phyloP scores from a whole-genome alignment of 2,888 invertebrate species.

The Drosophila birchii region DNA sequence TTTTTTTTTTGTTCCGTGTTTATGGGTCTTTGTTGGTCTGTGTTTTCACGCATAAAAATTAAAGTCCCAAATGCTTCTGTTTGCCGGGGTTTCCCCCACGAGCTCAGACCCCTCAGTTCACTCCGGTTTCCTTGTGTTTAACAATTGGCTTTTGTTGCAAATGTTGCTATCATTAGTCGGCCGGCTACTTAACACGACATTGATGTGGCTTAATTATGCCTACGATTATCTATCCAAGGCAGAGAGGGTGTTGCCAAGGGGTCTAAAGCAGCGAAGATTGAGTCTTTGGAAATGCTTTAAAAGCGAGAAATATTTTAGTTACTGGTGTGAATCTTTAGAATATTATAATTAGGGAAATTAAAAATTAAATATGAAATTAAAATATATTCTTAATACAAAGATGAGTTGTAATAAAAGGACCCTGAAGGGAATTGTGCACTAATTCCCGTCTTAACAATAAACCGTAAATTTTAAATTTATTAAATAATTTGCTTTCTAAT shows the following conservation, averaged over 20 bases:
- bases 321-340: too few relatives aligned
- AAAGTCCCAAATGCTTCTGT: slow-evolving; percentile 69
- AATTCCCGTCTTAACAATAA: neutral
- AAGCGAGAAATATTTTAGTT: neutral
- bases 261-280: neutral
- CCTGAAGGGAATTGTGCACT: neutral
- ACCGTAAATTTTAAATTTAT: neutral
- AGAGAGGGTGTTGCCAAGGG: slow-evolving; percentile 3
- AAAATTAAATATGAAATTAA: too few relatives aligned
- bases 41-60: slow-evolving; percentile 81
- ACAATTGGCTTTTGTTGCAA: slow-evolving; percentile 82
- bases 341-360: neutral
- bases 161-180: slow-evolving; percentile 83
- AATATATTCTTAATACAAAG: too few relatives aligned
- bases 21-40: slow-evolving; percentile 57
- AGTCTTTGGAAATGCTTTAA: neutral
- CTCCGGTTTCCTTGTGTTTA: slow-evolving; percentile 33
- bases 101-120: slow-evolving; percentile 2
- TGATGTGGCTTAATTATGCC: slow-evolving; percentile 84
- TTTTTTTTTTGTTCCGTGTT: slow-evolving; percentile 19
- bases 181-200: slow-evolving; percentile 83
- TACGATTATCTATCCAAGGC: slow-evolving; percentile 40
- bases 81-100: slow-evolving; percentile 18
- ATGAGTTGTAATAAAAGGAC: neutral
- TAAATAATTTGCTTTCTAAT: neutral